These are phyloP conservation scores for Polymixis lichenea DNA, from an alignment of 2,888 invertebrate genomes.

Conservation along the genomic window DNA sequence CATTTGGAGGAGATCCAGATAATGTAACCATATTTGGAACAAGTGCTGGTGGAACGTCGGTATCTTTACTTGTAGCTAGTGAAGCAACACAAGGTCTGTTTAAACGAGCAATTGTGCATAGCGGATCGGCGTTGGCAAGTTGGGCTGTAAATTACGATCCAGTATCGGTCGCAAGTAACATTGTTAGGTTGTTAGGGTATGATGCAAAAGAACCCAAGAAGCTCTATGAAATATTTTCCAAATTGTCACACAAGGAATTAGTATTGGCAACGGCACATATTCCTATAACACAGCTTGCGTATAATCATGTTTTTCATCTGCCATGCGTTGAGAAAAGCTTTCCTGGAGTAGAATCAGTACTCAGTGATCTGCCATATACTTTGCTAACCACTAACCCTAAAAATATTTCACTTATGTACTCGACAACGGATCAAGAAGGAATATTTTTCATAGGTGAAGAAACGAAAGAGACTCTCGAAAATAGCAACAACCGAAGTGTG, in stretches of 20 bases:
- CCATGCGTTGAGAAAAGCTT: conserved; percentile 83
- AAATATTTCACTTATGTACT: conserved; percentile 77
- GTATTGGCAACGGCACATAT: conserved; percentile 71
- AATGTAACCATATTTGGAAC: conserved; percentile 85
- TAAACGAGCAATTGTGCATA: conserved; percentile 82
- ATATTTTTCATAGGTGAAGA: conserved; percentile 68
- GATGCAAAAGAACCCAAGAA: conserved; percentile 78
- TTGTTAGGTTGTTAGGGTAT: conserved; percentile 78
- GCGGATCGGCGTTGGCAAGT: conserved; percentile 80
- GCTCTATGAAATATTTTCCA: conserved; percentile 78
- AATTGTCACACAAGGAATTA: conserved; percentile 74
- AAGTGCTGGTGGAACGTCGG: conserved; percentile 83
- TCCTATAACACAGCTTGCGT: conserved; percentile 74
- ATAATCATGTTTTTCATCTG: conserved; percentile 60
- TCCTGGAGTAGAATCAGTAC: conserved; percentile 75
- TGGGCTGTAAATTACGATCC: conserved; percentile 83
- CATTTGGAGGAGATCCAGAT: conserved; percentile 85
- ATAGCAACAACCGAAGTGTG: conserved; percentile 74
- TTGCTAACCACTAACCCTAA: conserved; percentile 74
- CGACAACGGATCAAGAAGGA: conserved; percentile 82
- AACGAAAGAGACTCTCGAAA: conserved; percentile 69
- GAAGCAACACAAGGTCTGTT: conserved; percentile 80
- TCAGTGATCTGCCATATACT: conserved; percentile 82
- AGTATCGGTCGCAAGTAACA: conserved; percentile 76
- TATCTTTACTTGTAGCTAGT: conserved; percentile 78